phyloP scores from a whole-genome alignment of 2,113 vertebrate species.

The Phoxinus phoxinus region DNA sequence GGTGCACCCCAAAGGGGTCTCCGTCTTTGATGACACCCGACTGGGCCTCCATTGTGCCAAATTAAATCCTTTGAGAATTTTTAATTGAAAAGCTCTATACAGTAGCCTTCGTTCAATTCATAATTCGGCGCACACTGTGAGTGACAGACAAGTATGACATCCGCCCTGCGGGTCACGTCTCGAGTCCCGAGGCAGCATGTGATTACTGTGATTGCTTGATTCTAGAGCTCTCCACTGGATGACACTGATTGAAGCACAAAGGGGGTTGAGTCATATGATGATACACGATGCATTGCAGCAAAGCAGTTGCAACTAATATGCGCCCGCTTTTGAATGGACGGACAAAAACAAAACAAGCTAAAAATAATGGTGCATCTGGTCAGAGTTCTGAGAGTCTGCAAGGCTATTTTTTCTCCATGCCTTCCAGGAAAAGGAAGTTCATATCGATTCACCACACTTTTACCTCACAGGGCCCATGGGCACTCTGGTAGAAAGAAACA shows the following conservation, averaged over 20 bases:
- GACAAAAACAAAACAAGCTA: neutral
- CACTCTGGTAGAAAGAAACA: constrained; percentile 13
- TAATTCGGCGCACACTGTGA: constrained; percentile 25
- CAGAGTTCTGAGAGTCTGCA: no score
- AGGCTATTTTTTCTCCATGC: neutral
- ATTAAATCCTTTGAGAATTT: constrained; percentile 12
- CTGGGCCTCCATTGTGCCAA: constrained; percentile 3
- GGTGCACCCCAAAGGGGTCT: neutral
- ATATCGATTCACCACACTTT: constrained; percentile 37
- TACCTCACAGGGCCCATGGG: constrained; percentile 20
- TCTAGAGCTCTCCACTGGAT: constrained; percentile 22
- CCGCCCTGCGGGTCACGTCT: constrained; percentile 10
- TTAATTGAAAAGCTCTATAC: constrained; percentile 1
- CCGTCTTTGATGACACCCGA: constrained; percentile 7
- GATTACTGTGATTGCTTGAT: constrained; percentile 37
- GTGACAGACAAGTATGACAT: constrained; percentile 38
- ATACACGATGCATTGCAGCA: constrained; percentile 14
- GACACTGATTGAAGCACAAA: constrained; percentile 44
- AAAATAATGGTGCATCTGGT: neutral
- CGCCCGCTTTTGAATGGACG: neutral
- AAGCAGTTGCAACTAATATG: neutral
- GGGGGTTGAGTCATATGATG: neutral
- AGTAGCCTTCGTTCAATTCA: neutral
- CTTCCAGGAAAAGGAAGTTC: neutral
- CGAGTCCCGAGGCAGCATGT: constrained; percentile 11